These are phyloP conservation scores for Lepidonotus clava DNA, from an alignment of 2,888 invertebrate species.

Conservation along the genomic window DNA sequence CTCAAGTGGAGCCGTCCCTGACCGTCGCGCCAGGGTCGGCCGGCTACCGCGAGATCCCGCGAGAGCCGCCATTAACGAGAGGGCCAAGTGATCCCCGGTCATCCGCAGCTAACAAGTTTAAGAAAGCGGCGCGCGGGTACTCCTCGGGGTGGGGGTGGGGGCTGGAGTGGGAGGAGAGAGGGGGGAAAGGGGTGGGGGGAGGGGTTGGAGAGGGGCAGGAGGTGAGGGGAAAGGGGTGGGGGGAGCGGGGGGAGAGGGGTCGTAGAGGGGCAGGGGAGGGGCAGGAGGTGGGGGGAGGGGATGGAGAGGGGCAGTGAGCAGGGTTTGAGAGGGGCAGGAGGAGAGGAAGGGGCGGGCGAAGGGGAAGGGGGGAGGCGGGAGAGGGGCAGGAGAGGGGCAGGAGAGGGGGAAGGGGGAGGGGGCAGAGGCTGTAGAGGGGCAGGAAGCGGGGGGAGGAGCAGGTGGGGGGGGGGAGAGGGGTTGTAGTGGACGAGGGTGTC, in stretches of 20 bases:
- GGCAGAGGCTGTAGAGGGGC: background rate
- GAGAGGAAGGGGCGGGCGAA: background rate
- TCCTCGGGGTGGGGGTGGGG: no score
- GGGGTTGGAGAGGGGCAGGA: background rate
- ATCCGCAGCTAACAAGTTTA: constrained; percentile 42
- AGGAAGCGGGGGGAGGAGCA: background rate
- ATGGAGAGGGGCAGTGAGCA: background rate
- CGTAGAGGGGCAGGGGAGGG: background rate
- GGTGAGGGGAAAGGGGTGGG: background rate
- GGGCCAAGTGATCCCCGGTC: constrained; percentile 12
- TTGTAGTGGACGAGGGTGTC: background rate
- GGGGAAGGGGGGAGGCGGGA: background rate
- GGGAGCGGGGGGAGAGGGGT: background rate
- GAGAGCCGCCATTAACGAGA: constrained; percentile 27
- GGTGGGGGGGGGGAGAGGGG: background rate
- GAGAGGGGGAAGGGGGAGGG: background rate
- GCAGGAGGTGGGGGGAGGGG: background rate
- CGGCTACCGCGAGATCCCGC: background rate
- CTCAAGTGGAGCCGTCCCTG: background rate
- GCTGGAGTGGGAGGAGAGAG: background rate
- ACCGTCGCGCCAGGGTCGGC: no score
- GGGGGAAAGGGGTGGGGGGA: background rate
- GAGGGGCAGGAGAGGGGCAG: background rate
- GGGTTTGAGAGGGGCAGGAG: background rate
- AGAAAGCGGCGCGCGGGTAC: background rate